These are phyloP conservation scores for Cryptus armator DNA, from an alignment of 2,888 invertebrate genomes.

Conservation along the genomic window DNA sequence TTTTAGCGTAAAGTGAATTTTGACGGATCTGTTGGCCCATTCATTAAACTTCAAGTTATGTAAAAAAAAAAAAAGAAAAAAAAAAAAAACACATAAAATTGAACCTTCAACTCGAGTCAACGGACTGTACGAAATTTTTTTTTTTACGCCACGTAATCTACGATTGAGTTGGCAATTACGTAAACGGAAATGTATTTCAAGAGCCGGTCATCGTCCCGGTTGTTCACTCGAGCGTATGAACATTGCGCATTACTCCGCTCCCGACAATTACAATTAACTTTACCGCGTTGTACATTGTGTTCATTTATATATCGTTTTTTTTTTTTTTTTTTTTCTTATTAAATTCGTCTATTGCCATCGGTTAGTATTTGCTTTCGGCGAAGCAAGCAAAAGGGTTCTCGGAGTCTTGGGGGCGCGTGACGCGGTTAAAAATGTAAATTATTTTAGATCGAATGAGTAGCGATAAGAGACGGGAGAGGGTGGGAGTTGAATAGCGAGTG, in stretches of 20 bases:
- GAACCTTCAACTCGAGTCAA: conserved; percentile 5
- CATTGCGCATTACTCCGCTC: not conserved
- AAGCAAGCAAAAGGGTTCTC: not conserved
- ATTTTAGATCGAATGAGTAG: conserved; percentile 49
- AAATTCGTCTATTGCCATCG: conserved; percentile 11
- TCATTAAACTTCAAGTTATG: conserved; percentile 43
- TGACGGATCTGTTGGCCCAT: conserved; percentile 54
- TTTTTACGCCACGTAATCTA: conserved; percentile 10
- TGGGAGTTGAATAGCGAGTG: conserved; percentile 29
- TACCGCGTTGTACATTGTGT: not conserved
- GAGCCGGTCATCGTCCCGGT: not conserved
- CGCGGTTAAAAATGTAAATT: conserved; percentile 58
- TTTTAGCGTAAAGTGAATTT: conserved; percentile 58
- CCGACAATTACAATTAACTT: conserved; percentile 12
- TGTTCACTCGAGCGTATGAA: conserved; percentile 2
- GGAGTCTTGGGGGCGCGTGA: conserved; percentile 3
- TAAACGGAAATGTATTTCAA: conserved; percentile 14
- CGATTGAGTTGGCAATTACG: conserved; percentile 29
- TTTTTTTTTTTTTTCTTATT: not conserved
- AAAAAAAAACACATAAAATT: not conserved
- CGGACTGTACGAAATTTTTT: not conserved
- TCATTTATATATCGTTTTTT: not conserved
- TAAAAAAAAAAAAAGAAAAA: conserved; percentile 25
- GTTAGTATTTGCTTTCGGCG: not conserved
- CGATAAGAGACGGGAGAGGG: conserved; percentile 20